Conservation (phyloP, 2,113 vertebrate genomes). For the Spizaetus ornatus region DNA sequence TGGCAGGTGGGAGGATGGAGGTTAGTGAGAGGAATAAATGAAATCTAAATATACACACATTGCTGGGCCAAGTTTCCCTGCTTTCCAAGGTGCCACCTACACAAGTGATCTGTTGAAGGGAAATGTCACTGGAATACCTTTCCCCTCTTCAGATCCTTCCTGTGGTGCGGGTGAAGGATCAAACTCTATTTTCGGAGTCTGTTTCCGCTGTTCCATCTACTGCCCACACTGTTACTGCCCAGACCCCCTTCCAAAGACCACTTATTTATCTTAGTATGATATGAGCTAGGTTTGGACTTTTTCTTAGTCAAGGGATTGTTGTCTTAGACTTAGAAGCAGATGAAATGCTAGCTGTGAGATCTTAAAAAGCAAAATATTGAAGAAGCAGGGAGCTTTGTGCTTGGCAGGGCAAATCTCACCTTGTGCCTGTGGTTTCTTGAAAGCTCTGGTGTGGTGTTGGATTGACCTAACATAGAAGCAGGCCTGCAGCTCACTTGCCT, state of each 20-base stretch:
- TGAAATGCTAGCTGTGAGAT: neutral
- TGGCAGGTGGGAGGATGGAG: neutral
- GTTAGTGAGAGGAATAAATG: neutral
- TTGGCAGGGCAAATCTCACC: neutral
- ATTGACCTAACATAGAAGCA: neutral
- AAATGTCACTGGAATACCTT: neutral
- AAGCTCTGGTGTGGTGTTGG: neutral
- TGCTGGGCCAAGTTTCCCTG: neutral
- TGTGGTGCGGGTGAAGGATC: neutral
- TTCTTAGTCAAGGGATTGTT: neutral
- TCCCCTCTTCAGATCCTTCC: neutral
- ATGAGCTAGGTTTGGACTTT: neutral
- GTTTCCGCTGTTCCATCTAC: neutral
- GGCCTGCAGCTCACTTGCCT: neutral
- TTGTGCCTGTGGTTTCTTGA: neutral
- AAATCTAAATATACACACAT: neutral
- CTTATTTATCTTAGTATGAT: rapidly evolving
- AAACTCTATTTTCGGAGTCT: neutral
- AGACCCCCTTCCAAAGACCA: neutral
- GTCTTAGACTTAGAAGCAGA: neutral
- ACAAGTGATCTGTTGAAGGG: neutral
- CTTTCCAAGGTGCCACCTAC: neutral
- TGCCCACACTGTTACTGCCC: neutral
- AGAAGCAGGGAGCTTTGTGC: neutral
- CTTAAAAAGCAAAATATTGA: neutral